Base-by-base conservation (phyloP, 2,113 vertebrate genomes). In the Thalassoma bifasciatum region DNA sequence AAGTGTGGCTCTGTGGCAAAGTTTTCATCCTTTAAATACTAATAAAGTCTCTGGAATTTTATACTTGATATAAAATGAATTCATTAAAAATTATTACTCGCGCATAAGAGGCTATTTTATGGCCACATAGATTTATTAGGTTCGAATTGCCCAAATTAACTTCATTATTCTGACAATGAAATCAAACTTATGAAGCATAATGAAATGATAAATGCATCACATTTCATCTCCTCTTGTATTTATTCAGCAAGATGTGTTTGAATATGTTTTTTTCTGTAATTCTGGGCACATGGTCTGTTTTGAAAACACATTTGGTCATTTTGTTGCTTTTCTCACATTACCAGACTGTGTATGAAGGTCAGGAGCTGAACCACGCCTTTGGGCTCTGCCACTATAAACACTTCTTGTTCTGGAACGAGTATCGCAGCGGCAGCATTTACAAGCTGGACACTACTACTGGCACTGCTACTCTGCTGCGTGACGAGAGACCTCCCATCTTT, bases 351-450 rank as follows among this genome's bases (percentile, higher is more conserved):
- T 99, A 99, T 0, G 97, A 99, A 79, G 97, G 97, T 47, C 95
- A 94, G 1, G 97, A 99, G 81, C 89, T 99, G 88, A 99, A 95
- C 79, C 98, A 99, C 0, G 97, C 97, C 70, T 99, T 99, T 0
- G 98, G 98, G 58, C 93, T 99, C n/a, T 99, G 97, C 90, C 98
- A 99, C 90, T 98, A 99, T 49, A 95, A 96, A 86, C 94, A 94
- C 79, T 98, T 96, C 86, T 93, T 99, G 50, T 99, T 99, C 92
- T 99, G 98, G 98, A 99, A 97, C 0, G 97, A 99, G 89, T 99
- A 99, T 84, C 95, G 97, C 37, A 99, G 97, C 0, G 97, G 97
- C 81, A 97, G 95, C 90, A 98, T 99, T 85, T 99, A 95, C 92
- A 96, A 97, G 50, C 79, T 98, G 79, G 96, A 99, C 85, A 95